Conservation (phyloP, 2,797 vertebrate species). For the Ataeniobius toweri region DNA sequence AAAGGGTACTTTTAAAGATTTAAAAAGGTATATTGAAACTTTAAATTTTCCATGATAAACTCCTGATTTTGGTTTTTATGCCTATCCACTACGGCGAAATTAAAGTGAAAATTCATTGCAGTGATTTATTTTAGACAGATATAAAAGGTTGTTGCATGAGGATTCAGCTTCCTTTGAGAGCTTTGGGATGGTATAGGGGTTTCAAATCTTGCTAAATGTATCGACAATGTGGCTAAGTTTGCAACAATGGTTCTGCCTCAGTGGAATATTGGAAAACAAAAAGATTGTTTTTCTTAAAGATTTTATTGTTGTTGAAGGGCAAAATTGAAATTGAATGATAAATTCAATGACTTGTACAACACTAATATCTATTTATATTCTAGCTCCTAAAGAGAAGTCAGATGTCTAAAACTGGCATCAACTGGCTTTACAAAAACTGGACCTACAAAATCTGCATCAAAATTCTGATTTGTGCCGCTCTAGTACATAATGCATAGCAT, state of each 20-base stretch:
- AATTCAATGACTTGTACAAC: too few relatives aligned
- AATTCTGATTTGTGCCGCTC: not conserved
- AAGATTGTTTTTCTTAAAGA: too few relatives aligned
- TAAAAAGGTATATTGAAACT: not conserved
- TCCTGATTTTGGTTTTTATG: not conserved
- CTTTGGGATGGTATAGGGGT: too few relatives aligned
- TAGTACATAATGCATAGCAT: not conserved
- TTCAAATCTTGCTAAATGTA: too few relatives aligned
- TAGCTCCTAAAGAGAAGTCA: not conserved
- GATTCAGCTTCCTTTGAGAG: not conserved
- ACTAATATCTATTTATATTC: not conserved
- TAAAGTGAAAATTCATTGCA: too few relatives aligned
- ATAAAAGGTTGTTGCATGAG: not conserved
- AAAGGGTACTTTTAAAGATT: not conserved
- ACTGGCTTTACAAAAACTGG: not conserved
- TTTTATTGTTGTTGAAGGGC: too few relatives aligned
- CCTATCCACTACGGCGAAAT: not conserved
- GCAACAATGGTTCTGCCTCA: too few relatives aligned
- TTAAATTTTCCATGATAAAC: not conserved
- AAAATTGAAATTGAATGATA: too few relatives aligned
- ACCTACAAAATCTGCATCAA: not conserved
- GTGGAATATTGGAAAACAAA: too few relatives aligned
- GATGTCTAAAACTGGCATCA: not conserved
- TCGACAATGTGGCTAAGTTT: too few relatives aligned
- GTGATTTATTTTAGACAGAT: not conserved